Conservation (phyloP, 2,113 vertebrate species). For the Dasypus novemcinctus region DNA sequence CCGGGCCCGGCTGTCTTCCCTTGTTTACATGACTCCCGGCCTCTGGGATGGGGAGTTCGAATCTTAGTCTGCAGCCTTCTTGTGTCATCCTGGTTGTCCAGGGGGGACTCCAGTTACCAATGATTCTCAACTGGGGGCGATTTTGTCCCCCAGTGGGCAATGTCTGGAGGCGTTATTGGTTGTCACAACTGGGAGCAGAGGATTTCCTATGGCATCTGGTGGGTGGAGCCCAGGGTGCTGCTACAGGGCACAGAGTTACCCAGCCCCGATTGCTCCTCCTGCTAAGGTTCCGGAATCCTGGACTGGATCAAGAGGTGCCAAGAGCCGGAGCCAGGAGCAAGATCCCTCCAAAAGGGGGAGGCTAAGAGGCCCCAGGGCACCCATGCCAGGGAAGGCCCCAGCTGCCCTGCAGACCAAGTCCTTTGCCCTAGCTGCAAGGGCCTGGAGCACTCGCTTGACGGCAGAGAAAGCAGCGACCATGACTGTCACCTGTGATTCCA, state of each 20-base stretch:
- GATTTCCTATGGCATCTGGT: not conserved
- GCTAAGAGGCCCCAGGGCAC: too few relatives aligned
- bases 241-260: accelerated
- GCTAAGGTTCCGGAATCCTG: not conserved
- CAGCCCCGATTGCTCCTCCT: too few relatives aligned
- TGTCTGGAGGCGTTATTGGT: not conserved
- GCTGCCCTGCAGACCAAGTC: not conserved
- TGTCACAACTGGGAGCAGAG: not conserved
- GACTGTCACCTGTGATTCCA: not conserved
- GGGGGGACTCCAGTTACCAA: not conserved
- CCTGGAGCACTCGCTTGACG: accelerated
- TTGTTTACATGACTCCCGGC: not conserved
- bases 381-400: not conserved
- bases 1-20: too few relatives aligned
- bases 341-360: not conserved
- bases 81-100: not conserved
- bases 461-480: not conserved
- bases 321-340: not conserved
- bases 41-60: not conserved
- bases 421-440: not conserved
- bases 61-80: not conserved
- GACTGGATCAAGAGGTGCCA: not conserved
- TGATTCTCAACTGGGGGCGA: too few relatives aligned
- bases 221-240: not conserved
- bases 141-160: not conserved